Evolutionary conservation across 2,113 vertebrate species (phyloP).

Genomic region (Pycnonotus jocosus): DNA sequence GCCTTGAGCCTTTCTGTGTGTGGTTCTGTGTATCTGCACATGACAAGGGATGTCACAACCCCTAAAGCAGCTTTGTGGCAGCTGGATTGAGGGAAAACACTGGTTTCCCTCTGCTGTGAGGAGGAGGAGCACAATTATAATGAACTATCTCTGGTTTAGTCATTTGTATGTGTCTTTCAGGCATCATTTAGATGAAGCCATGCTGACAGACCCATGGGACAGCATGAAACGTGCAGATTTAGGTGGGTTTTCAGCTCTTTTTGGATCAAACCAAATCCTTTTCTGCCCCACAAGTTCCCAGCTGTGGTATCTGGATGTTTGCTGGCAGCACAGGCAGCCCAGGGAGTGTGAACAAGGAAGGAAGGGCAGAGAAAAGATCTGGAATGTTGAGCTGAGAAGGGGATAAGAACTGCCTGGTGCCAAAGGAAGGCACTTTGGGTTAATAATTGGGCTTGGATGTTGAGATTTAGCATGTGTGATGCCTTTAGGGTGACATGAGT

Average conservation of each 20-base stretch:
- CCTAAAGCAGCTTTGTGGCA: not conserved
- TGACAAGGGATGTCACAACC: not conserved
- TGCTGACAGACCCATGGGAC: conserved; percentile 85
- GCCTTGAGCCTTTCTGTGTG: not conserved
- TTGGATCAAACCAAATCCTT: not conserved
- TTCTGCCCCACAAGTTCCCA: not conserved
- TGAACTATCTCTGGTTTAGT: not conserved
- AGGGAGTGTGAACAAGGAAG: not conserved
- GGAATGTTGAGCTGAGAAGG: not conserved
- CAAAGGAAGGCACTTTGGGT: not conserved
- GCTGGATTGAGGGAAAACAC: not conserved
- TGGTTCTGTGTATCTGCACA: fast-evolving
- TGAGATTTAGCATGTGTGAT: not conserved
- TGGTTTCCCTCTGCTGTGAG: fast-evolving
- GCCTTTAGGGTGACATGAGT: fast-evolving
- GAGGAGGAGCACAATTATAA: fast-evolving
- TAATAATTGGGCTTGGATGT: not conserved
- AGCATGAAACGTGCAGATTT: conserved; percentile 85
- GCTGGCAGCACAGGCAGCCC: not conserved
- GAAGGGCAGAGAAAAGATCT: not conserved
- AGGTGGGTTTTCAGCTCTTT: conserved; percentile 64
- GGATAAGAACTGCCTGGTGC: not conserved
- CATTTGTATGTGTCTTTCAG: conserved; percentile 56
- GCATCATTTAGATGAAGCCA: conserved; percentile 83
- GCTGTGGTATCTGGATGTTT: not conserved